Base-by-base conservation (phyloP, 2,797 vertebrate species). In the Neostethus bicornis region DNA sequence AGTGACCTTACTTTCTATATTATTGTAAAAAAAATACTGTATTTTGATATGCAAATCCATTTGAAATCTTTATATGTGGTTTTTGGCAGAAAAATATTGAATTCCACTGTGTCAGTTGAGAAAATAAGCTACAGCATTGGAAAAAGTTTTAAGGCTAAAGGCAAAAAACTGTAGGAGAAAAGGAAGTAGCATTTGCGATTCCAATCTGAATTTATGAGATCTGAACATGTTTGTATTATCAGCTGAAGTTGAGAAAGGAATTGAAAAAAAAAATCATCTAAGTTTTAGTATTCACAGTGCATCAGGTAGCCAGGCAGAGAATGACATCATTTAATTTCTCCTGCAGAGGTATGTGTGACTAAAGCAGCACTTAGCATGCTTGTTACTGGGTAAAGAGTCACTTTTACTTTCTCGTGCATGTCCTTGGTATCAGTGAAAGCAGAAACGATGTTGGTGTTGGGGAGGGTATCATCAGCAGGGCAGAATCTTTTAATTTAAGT, bases 401-500 rank as follows among this genome's bases (percentile, higher is more conserved):
- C 19, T 17, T 55, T 57, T 24, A 66, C 17, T 16, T 54, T 58
- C 56, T 51, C 21, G 25, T 42, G 45, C 38, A 43, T 52, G 46
- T 29, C 44, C 38, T 38, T 31, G 10, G 20, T 54, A 21, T 61
- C 31, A 49, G 38, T 64, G 38, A 21, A 58, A 44, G 42, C 44
- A 48, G 44, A 58, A 38, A 50, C 58, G 51, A 24, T 61, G 55
- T 42, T 70, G 46, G 70, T 41, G 23, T 51, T 1, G 12, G 51
- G 20, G 50, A 57, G 34, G 35, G 44, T 54, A 38, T 24, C 45
- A 21, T 61, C 60, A 53, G 65, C 55, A 19, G 20, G 61, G 47
- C 50, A 13, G 56, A 62, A 54, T 77, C 46, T 69, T 63, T 55
- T 78, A 67, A 80, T 80, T 42, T 69, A 19, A 75, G 66, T 50